Conservation (phyloP, 2,113 vertebrate genomes). For the Poeciliopsis turrubarensis region DNA sequence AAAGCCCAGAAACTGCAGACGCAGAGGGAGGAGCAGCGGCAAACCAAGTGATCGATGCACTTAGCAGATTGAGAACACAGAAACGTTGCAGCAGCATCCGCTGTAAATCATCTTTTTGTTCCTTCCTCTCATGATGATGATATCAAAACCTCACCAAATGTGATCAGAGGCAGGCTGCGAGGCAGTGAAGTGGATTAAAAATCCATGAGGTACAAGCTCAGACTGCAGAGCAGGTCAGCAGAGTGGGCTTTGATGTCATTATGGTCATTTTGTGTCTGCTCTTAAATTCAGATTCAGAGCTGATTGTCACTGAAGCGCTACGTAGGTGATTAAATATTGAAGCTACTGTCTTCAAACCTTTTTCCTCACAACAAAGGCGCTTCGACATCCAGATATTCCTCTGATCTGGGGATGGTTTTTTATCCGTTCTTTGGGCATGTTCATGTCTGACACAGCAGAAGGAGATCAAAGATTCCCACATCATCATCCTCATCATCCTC, state of each 20-base stretch:
- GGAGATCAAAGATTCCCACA: constrained; percentile 18
- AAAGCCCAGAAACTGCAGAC: constrained; percentile 9
- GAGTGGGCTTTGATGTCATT: neutral
- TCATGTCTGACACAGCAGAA: neutral
- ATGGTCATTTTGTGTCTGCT: neutral
- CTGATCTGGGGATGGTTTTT: constrained; percentile 12
- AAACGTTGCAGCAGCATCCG: constrained; percentile 7
- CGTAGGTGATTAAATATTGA: constrained; percentile 36
- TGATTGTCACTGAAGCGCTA: constrained; percentile 3
- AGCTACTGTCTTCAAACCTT: constrained; percentile 5
- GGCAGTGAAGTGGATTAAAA: constrained; percentile 17
- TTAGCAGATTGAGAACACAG: constrained; percentile 49
- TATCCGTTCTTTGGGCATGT: neutral
- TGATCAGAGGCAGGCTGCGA: constrained; percentile 10
- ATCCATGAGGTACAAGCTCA: constrained; percentile 22
- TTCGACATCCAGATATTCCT: constrained; percentile 21
- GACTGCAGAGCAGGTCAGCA: constrained; percentile 4
- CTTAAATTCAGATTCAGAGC: neutral
- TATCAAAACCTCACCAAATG: constrained; percentile 29
- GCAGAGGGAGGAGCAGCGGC: neutral
- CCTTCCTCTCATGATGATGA: constrained; percentile 16
- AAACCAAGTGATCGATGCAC: constrained; percentile 56
- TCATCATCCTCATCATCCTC: too few relatives aligned
- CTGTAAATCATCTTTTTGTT: neutral
- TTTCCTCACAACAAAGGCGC: neutral